A percentile compares a stretch with the other conserved stretches of the same genome.
Conservation (phyloP, 2,888 invertebrate genomes). For the Aelia acuminata region DNA sequence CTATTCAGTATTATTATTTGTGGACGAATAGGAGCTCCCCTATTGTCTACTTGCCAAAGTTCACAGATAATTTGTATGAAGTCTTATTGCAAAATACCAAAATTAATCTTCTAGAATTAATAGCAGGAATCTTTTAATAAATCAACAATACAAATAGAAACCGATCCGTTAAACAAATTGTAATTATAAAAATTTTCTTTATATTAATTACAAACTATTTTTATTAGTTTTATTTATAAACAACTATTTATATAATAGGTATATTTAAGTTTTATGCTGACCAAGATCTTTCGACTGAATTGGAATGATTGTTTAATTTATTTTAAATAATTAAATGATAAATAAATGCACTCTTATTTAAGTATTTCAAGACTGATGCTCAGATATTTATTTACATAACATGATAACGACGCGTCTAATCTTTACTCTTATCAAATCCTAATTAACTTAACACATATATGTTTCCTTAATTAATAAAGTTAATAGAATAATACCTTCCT, state of each 20-base stretch:
- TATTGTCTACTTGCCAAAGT: slow-evolving; percentile 2
- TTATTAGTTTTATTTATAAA: not conserved
- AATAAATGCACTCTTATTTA: not conserved
- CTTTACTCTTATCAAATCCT: not conserved
- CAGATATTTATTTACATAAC: slow-evolving; percentile 1
- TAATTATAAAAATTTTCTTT: not conserved
- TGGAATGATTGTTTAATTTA: not conserved
- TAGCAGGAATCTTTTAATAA: not conserved
- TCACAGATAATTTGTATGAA: not conserved
- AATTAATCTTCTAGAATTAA: not conserved
- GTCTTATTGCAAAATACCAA: not conserved
- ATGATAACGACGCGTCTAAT: not conserved
- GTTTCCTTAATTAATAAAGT: not conserved
- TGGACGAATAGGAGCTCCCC: not conserved
- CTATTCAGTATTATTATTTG: not conserved
- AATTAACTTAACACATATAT: not conserved
- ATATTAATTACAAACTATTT: too few relatives aligned
- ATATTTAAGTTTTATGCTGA: too few relatives aligned
- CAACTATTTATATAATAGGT: too few relatives aligned
- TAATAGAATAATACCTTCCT: not conserved
- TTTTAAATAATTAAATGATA: too few relatives aligned
- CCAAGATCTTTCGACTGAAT: not conserved
- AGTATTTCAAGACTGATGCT: not conserved
- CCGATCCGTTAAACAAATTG: not conserved
- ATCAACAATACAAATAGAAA: not conserved